A percentile compares a stretch with the other conserved stretches of the same genome.
Conservation (phyloP, 2,113 vertebrate genomes). For the Vanacampus margaritifer region DNA sequence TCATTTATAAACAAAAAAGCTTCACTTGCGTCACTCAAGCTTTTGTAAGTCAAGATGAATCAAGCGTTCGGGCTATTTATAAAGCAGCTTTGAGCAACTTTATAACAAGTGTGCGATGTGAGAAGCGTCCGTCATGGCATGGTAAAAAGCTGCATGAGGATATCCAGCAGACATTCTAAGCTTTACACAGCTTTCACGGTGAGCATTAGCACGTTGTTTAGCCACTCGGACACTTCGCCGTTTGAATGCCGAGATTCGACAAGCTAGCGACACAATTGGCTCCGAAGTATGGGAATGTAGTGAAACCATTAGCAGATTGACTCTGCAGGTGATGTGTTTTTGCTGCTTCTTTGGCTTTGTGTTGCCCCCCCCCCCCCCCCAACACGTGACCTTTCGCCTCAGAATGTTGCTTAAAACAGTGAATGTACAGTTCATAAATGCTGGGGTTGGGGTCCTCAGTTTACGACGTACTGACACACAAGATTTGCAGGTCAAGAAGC, state of each 20-base stretch:
- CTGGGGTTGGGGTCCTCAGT: too few species aligned
- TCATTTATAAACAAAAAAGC: not conserved
- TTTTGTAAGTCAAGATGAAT: constrained; percentile 8
- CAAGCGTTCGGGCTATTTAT: not conserved
- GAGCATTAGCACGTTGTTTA: not conserved
- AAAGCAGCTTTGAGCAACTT: not conserved
- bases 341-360: too few species aligned
- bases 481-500: too few species aligned
- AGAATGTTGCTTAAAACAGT: too few species aligned
- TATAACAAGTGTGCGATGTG: not conserved
- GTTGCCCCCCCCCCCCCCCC: too few species aligned
- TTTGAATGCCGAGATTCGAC: not conserved
- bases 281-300: not conserved
- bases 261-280: not conserved
- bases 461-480: too few species aligned
- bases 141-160: not conserved
- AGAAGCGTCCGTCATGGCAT: not conserved
- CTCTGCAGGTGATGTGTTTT: not conserved
- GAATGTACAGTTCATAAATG: too few species aligned
- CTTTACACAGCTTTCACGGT: not conserved
- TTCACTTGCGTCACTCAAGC: not conserved
- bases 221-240: not conserved
- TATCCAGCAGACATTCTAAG: not conserved
- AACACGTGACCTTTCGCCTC: too few species aligned
- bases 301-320: not conserved